Conservation (phyloP, 2,888 invertebrate species). For the Hermodice carunculata region DNA sequence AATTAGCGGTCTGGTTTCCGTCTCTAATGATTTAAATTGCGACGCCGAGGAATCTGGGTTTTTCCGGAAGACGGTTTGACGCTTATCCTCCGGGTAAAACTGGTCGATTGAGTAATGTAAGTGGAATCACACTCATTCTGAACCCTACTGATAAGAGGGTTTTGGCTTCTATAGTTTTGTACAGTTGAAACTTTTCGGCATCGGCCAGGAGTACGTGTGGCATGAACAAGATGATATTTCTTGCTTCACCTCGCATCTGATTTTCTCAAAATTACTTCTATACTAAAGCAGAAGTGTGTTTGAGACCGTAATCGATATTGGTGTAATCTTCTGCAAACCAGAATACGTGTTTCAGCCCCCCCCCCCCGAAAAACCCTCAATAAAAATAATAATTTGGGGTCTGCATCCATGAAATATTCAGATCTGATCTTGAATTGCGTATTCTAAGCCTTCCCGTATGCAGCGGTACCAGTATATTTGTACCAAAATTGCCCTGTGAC, state of each 20-base stretch:
- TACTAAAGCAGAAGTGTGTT: slow-evolving; percentile 14
- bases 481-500: slow-evolving; percentile 30
- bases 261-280: neutral
- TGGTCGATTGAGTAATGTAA: slow-evolving; percentile 21
- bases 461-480: slow-evolving; percentile 15
- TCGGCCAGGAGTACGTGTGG: slow-evolving; percentile 25
- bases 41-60: slow-evolving; percentile 23
- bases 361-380: slow-evolving; percentile 25
- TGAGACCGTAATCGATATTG: slow-evolving; percentile 23
- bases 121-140: slow-evolving; percentile 20
- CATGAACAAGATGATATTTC: slow-evolving; percentile 28
- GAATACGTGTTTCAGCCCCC: slow-evolving; percentile 32
- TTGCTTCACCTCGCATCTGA: neutral
- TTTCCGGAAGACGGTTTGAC: slow-evolving; percentile 24
- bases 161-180: slow-evolving; percentile 24
- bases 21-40: slow-evolving; percentile 25
- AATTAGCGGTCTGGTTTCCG: slow-evolving; percentile 19
- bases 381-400: slow-evolving; percentile 25
- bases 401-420: slow-evolving; percentile 13
- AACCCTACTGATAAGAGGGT: slow-evolving; percentile 13
- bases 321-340: slow-evolving; percentile 18
- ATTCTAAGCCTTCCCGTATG: slow-evolving; percentile 5
- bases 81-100: slow-evolving; percentile 27
- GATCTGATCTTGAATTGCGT: slow-evolving; percentile 9
- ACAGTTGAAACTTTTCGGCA: slow-evolving; percentile 27